Evolutionary conservation across 2,797 vertebrate species (phyloP), one percentile per base, ranked within the genome.

Genomic region (Sphenopsis melanotis): DNA sequence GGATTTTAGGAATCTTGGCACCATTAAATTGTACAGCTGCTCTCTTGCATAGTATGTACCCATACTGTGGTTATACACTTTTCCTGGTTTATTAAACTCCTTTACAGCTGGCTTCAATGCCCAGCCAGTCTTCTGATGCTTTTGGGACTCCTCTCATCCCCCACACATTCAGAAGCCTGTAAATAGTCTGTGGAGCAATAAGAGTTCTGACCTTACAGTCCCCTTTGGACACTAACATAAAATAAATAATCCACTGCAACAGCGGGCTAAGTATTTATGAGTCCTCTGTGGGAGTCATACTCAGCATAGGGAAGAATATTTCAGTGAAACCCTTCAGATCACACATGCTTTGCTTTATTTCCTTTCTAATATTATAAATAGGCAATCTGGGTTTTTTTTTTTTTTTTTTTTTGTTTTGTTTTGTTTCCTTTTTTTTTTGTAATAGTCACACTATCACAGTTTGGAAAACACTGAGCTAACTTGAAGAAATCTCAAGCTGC

Each of bases 191-290:
- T 71, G 61, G 49, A 95, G 64, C 89, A 87, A 57, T 89, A 80
- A 57, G 49, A 80, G 53, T 26, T 82, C 61, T 90, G 94, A 89
- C 90, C 87, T 92, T 83, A 87, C 2, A 2, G n/a, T 66, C 79
- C 83, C 21, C 64, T 89, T 94, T 89, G 70, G 84, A 68, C 65
- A 50, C 17, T n/a, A 80, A 70, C 2, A 0, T 71, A 71, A 90
- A 90, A 87, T 76, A 97, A 95, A 94, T 87, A 92, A 93, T 12
- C n/a, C 20, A 34, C 42, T 87, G 46, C 52, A 91, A 83, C 72
- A 89, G n/a, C 21, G 20, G 60, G 13, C 4, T 81, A 81, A 83
- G 83, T 91, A 93, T 94, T 95, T 95, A 93, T 42, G 84, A 75
- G 65, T 75, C 84, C 19, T 83, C 11, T 55, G 56, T 3, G 6